Evolutionary conservation across 2,113 vertebrate species (phyloP), one percentile per base, ranked within the genome.

Genomic region (Syngnathoides biaculeatus): DNA sequence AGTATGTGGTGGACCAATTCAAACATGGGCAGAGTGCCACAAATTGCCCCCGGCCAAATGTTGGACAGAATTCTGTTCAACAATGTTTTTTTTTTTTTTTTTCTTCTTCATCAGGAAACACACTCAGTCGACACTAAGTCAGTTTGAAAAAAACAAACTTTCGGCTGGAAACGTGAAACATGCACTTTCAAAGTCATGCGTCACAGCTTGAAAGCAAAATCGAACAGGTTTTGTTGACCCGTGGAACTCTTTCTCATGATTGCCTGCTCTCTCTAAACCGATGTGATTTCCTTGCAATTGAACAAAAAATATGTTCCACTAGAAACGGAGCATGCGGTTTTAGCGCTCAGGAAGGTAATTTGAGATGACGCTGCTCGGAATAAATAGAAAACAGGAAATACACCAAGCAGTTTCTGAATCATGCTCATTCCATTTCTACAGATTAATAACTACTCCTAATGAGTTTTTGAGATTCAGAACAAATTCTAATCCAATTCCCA

Each of bases 361-460:
- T 62, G n/a, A 62, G 60, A 62, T 30, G 13, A 2, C 12, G 60
- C 39, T 43, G 60, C 56, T 58, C 19, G 0, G 50, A 53, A 63
- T 68, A 73, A 48, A 67, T 64, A 53, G 58, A 48, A 64, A 58
- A 26, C 8, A 22, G 65, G 50, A 69, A 71, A 43, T 11, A 55
- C 24, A 57, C 39, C 45, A 2, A 42, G 48, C 64, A 48, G 14
- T 52, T 71, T 50, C 1, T 38, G 27, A 56, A 56, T 56, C 40
- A 22, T 56, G 64, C 65, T 50, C 58, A 3, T 65, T 64, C 63
- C 13, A 50, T 65, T 11, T 19, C 56, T 39, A 22, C 39, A 61
- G 47, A 42, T 42, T 35, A 47, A 47, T 8, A 38, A 56, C 26
- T 56, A 22, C 43, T 65, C 43, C 67, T 56, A 38, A 45, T 35